A percentile compares a stretch with the other conserved stretches of the same genome.
These are phyloP conservation scores for Drosophila seguyi DNA, from an alignment of 1,140 invertebrate genomes.

Conservation along the genomic window DNA sequence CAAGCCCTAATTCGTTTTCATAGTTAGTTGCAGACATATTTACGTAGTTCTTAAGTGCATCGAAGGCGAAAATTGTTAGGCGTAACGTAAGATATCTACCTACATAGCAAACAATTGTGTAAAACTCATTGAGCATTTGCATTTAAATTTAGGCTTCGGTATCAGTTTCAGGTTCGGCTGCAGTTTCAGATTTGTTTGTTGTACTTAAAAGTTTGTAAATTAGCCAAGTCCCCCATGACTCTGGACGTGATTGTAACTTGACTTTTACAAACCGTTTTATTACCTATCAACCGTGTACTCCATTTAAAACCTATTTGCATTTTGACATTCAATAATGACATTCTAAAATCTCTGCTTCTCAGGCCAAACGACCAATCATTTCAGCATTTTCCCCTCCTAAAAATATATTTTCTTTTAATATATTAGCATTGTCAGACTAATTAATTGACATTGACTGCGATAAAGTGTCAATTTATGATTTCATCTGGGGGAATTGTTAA, in stretches of 20 bases:
- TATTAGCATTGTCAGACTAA: not conserved
- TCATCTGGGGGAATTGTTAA: not conserved
- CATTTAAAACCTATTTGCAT: constrained; percentile 8
- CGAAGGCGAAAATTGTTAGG: constrained; percentile 1
- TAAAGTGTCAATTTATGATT: constrained; percentile 16
- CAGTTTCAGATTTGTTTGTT: constrained; percentile 34
- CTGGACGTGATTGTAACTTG: constrained; percentile 7
- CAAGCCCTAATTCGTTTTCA: constrained; percentile 62
- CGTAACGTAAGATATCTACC: constrained; percentile 59
- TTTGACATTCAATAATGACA: not conserved
- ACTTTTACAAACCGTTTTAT: constrained; percentile 12
- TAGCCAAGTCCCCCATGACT: constrained; percentile 10
- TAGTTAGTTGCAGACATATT: constrained; percentile 66
- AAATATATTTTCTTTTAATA: constrained; percentile 5
- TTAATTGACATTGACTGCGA: not conserved
- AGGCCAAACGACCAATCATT: not conserved
- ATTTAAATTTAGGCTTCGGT: constrained; percentile 26
- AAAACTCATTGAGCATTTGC: constrained; percentile 49
- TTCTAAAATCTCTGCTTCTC: not conserved
- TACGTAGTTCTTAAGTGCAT: constrained; percentile 64
- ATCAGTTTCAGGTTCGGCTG: constrained; percentile 8
- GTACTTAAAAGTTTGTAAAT: constrained; percentile 47
- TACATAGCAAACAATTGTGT: constrained; percentile 35
- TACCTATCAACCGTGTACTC: not conserved
- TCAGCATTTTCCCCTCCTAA: not conserved